Percentiles rank a stretch among this genome's conserved stretches.
phyloP scores from a whole-genome alignment of 53 echinoderm and acorn worm genomes.

The Echinarachnius parma region DNA sequence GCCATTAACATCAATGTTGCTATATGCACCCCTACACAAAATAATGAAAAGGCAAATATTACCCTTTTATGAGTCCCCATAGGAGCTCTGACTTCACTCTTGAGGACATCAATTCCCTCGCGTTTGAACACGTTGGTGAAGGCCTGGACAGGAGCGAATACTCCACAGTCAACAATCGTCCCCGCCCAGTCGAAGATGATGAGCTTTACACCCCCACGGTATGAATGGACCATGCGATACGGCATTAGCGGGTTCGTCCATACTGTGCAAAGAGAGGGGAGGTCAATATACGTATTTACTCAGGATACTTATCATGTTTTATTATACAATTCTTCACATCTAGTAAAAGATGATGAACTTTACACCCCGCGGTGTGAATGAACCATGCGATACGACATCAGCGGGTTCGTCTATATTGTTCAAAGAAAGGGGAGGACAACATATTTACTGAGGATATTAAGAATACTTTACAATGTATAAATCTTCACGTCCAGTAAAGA shows the following conservation, averaged over 20 bases:
- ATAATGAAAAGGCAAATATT: too few relatives aligned
- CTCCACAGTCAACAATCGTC: conserved; percentile 86
- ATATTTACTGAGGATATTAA: neutral
- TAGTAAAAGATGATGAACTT: conserved; percentile 90
- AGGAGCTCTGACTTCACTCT: conserved; percentile 80
- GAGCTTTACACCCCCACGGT: conserved; percentile 67
- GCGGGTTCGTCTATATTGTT: conserved; percentile 61
- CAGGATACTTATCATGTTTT: neutral
- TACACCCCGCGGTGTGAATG: conserved; percentile 62
- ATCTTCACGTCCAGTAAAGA: conserved; percentile 92
- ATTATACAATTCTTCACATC: conserved; percentile 70
- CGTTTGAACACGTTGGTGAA: conserved; percentile 71
- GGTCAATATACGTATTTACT: neutral
- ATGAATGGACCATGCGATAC: conserved; percentile 60
- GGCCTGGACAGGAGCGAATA: conserved; percentile 76
- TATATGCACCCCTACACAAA: too few relatives aligned
- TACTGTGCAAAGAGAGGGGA: neutral
- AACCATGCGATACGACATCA: conserved; percentile 69
- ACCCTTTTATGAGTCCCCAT: conserved; percentile 94
- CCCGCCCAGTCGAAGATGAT: conserved; percentile 97
- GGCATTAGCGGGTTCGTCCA: conserved; percentile 78
- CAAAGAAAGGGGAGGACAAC: neutral
- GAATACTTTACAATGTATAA: conserved; percentile 14
- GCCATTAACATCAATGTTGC: too few relatives aligned
- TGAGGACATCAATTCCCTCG: conserved; percentile 70